phyloP scores from a whole-genome alignment of 2,797 vertebrate genomes.

The Rhinophrynus dorsalis region DNA sequence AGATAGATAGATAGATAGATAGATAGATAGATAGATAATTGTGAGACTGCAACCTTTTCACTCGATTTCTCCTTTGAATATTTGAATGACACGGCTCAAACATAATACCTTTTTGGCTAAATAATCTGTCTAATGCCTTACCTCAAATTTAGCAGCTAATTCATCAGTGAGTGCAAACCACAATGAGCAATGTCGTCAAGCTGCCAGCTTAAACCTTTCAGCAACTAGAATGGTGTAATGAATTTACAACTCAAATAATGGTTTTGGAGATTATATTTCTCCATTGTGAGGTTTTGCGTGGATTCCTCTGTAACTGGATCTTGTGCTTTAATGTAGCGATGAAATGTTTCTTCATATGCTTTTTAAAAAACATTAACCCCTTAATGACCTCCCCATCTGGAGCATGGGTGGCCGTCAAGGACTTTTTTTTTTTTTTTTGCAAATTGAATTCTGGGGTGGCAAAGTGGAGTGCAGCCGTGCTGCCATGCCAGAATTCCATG shows the following conservation, averaged over 20 bases:
- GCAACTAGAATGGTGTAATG: background rate
- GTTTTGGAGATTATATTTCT: conserved; percentile 16
- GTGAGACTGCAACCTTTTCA: conserved; percentile 2
- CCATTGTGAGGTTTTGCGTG: conserved; percentile 22
- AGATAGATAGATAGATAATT: no score
- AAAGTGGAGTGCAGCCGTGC: no score
- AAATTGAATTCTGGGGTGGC: no score
- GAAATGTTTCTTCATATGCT: conserved; percentile 26
- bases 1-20: no score
- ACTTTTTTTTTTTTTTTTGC: no score
- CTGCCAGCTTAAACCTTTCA: conserved; percentile 26
- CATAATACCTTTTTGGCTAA: conserved; percentile 19
- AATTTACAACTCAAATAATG: conserved; percentile 25
- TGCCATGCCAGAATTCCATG: no score
- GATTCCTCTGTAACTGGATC: conserved; percentile 18
- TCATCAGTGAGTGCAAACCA: conserved; percentile 38
- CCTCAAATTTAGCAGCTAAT: conserved; percentile 32
- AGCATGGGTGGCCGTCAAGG: no score
- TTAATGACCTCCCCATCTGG: no score
- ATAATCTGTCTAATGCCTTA: conserved; percentile 21
- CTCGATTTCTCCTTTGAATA: conserved; percentile 4
- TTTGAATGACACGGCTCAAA: conserved; percentile 9
- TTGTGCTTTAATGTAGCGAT: background rate
- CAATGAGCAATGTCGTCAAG: conserved; percentile 31
- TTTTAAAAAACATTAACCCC: conserved; percentile 25